These are phyloP conservation scores for Artibeus lituratus DNA, from an alignment of 2,797 vertebrate genomes.

Conservation along the genomic window DNA sequence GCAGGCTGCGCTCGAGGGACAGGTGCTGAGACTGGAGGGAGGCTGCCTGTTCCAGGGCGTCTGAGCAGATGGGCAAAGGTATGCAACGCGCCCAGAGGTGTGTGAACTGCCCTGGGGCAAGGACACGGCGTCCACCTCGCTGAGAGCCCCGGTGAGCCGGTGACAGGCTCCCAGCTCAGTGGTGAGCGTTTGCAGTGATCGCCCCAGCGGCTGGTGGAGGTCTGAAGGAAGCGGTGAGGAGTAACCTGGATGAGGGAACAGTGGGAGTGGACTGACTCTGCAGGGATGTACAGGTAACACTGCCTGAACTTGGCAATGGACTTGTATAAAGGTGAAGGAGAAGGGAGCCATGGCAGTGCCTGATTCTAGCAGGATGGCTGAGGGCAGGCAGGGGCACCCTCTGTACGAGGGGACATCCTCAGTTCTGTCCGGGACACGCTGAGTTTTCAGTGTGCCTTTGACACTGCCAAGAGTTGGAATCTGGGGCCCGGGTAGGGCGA, in stretches of 20 bases:
- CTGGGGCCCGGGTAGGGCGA: neutral
- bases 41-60: neutral
- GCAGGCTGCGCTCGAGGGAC: neutral
- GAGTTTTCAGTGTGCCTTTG: neutral
- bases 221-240: neutral
- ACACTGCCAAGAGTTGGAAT: neutral
- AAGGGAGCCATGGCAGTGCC: neutral
- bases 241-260: neutral
- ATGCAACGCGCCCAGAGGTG: neutral
- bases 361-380: neutral
- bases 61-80: neutral
- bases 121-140: neutral
- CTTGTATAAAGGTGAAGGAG: neutral
- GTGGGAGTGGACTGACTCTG: neutral
- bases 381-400: neutral
- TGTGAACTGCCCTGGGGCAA: neutral
- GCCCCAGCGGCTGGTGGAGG: neutral
- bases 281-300: neutral
- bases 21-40: neutral
- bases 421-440: neutral
- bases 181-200: neutral
- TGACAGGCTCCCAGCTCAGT: neutral
- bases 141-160: neutral
- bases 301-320: rapidly evolving
- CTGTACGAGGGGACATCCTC: rapidly evolving